Base-by-base conservation (phyloP, 2,888 invertebrate species). In the Diaperis boleti region DNA sequence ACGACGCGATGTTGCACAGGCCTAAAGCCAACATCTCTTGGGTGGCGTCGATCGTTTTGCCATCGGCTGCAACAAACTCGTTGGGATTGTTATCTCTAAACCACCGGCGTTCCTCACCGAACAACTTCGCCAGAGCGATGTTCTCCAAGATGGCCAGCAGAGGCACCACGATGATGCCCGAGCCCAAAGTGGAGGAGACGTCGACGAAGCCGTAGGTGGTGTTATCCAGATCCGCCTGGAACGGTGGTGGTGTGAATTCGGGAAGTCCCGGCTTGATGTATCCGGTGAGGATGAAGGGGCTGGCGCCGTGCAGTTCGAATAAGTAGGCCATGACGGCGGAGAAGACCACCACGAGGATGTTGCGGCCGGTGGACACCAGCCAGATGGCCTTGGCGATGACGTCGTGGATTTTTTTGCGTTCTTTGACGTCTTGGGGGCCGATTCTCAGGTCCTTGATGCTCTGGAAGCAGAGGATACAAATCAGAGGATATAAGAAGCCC, bases 301-400 rank as follows among this genome's bases (percentile, higher is more conserved):
- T 82, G 26, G 64, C 69, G 22, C 85, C 81, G 75, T 85, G 83
- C 35, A 83, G 81, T 76, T 89, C 87, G 77, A 89, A 87, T 72
- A 85, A 82, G 81, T 88, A 90, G 0, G 89, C 89, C 50, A 90
- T 81, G 3, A 86, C 82, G 0, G 88, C 88, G 76, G 89, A 89
- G 11, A 88, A 81, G 14, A 92, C 84, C 60, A 93, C 92, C 17
- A 92, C 88, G 35, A 91, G 82, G 68, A 92, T 92, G 81, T 92
- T 92, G 64, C 92, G 83, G 0, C 89, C 88, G 17, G 91, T 91
- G 60, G 90, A 88, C 44, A 91, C 82, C 74, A 92, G 84, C 91
- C 91, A 92, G 45, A 91, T 83, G 39, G 84, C 78, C 74, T 89
- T 88, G 31, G 85, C 81, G 11, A 86, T 65, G 5, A 81, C 65